phyloP scores from a whole-genome alignment of 2,797 vertebrate species.

The Novumbra hubbsi region DNA sequence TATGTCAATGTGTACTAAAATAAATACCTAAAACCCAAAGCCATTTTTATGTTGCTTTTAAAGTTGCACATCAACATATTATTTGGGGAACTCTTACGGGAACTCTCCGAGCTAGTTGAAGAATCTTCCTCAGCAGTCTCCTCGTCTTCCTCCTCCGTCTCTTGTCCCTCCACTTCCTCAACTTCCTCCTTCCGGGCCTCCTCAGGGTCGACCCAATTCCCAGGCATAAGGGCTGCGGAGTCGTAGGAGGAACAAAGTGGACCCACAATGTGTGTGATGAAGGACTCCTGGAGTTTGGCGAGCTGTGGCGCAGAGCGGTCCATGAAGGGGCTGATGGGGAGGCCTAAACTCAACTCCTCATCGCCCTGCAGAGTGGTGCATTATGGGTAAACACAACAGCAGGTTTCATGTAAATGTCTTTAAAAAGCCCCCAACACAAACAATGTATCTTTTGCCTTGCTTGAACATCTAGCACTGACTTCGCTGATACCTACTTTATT shows the following conservation, averaged over 20 bases:
- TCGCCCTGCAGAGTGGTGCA: conserved; percentile 79
- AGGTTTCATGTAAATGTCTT: neutral
- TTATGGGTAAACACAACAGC: neutral
- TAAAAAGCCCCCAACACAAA: neutral
- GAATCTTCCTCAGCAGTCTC: conserved; percentile 68
- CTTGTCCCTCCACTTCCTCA: conserved; percentile 62
- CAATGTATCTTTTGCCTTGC: neutral
- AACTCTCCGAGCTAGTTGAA: conserved; percentile 77
- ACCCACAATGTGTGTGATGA: conserved; percentile 97
- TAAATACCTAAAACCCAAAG: neutral
- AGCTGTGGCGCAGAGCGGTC: conserved; percentile 94
- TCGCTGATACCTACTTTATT: neutral
- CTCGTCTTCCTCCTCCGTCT: neutral
- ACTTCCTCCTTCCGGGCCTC: conserved; percentile 70
- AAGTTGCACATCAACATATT: conserved; percentile 4
- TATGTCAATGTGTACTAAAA: neutral
- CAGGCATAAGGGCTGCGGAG: conserved; percentile 93
- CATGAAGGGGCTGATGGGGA: conserved; percentile 98
- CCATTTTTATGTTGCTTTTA: neutral
- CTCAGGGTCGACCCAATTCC: conserved; percentile 83
- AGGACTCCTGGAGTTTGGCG: conserved; percentile 96
- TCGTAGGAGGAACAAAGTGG: conserved; percentile 93
- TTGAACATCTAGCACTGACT: neutral
- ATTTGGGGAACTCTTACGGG: conserved; percentile 76
- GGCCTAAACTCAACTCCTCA: conserved; percentile 91